Base-by-base conservation (phyloP, 2,888 invertebrate genomes). In the Pegoplata infirma region DNA sequence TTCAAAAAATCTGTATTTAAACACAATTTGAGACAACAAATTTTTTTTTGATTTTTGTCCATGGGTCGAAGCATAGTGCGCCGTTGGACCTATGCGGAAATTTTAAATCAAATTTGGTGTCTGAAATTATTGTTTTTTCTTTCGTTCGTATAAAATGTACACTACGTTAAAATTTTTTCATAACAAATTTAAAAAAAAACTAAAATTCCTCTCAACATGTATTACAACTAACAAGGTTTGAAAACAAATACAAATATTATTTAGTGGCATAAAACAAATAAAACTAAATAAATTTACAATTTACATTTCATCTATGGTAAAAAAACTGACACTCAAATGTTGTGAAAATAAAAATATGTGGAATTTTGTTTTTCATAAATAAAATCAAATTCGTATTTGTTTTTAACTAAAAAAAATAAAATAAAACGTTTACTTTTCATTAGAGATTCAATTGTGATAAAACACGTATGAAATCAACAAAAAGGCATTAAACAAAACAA, bases 371-470 rank as follows among this genome's bases (percentile, higher is more conserved):
- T 44, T 25, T 55, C 5, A 55, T 55, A 66, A 44, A 47, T 47
- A 64, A 64, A 19, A 19, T 32, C 5, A 23, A 19, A 51, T 63
- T 63, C 46, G 16, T 55, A 46, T 61, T 61, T 32, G 53, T 71
- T 71, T 44, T 55, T 10, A 28, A 49, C 21, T 36, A 32, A 49
- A n/a, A n/a, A n/a, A n/a, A n/a, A n/a, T n/a, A n/a, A 61, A 32
- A 36, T 44, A 63, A 51, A 66, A 71, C 28, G 56, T 66, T 71
- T 66, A 14, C 21, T 66, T 67, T 71, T 32, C 76, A 71, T 76
- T 71, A 66, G 28, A 71, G 76, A 71, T 76, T 66, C 44, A 12
- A 14, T 25, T 21, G 66, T 59, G 76, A 76, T 76, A 71, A 40
- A 61, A 28, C 71, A 76, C 76, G 66, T 66, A 55, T 63, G 61